Conservation (phyloP, 2,797 vertebrate genomes). For the Pantherophis vulpinus region DNA sequence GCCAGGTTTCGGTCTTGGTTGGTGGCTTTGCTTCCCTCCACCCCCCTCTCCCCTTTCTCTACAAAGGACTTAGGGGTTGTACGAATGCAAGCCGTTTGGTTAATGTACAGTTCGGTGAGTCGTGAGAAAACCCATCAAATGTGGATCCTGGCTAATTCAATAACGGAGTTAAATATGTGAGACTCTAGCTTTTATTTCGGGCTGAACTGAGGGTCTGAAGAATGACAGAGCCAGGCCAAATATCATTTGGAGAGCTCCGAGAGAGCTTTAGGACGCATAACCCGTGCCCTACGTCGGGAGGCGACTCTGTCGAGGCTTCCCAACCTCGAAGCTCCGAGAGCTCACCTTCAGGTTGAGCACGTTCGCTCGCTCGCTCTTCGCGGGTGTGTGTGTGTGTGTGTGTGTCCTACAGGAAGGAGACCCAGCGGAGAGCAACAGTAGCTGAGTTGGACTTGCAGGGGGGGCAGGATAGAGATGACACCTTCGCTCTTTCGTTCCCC, state of each 20-base stretch:
- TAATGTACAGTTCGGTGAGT: neutral
- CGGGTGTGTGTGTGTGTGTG: too few species aligned
- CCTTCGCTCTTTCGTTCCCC: neutral
- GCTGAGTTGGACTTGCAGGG: neutral
- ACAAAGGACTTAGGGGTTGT: neutral
- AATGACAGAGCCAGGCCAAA: neutral
- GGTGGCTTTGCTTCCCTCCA: neutral
- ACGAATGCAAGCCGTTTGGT: neutral
- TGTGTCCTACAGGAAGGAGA: neutral
- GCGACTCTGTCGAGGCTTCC: neutral
- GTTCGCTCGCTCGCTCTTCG: neutral
- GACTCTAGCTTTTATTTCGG: neutral
- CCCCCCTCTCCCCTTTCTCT: neutral
- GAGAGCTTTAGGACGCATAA: neutral
- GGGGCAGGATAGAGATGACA: neutral
- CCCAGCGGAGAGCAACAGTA: neutral
- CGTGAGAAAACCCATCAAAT: neutral
- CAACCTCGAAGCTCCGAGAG: neutral
- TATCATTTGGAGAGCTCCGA: neutral
- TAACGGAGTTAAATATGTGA: neutral
- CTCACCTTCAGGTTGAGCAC: neutral
- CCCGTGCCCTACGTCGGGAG: neutral
- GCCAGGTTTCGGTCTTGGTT: neutral
- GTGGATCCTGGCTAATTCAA: neutral
- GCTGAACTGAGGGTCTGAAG: neutral